phyloP scores from a whole-genome alignment of 1,140 invertebrate species.

The Schlechtendalia chinensis region DNA sequence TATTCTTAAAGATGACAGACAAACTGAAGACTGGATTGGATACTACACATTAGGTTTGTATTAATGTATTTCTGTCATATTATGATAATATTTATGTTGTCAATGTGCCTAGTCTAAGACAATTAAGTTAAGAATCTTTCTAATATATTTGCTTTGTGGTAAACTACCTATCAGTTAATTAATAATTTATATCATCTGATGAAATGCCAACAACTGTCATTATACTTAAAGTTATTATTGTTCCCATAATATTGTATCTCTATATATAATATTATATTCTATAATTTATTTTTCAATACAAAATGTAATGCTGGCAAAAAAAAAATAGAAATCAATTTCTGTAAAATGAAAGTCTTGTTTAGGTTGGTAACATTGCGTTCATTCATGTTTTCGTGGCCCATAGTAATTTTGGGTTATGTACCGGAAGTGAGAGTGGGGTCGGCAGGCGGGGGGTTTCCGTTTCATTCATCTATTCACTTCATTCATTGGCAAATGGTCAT shows the following conservation, averaged over 20 bases:
- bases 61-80: background rate
- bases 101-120: background rate
- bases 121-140: background rate
- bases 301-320: slow-evolving; percentile 43
- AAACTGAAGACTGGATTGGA: slow-evolving; percentile 37
- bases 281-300: background rate
- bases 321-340: slow-evolving; percentile 38
- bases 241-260: background rate
- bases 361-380: slow-evolving; percentile 44
- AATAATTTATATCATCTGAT: background rate
- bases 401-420: slow-evolving; percentile 50
- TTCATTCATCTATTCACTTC: slow-evolving; percentile 50
- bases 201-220: background rate
- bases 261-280: background rate
- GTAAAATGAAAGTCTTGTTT: slow-evolving; percentile 39
- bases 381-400: slow-evolving; percentile 50
- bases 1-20: slow-evolving; percentile 29
- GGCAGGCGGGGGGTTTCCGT: slow-evolving; percentile 48
- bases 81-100: background rate
- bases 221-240: background rate
- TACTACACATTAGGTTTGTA: slow-evolving; percentile 19
- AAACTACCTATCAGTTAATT: background rate
- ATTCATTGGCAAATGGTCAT: slow-evolving; percentile 50
- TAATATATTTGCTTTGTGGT: background rate
- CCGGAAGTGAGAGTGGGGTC: slow-evolving; percentile 49